Conservation (phyloP, 2,113 vertebrate species). For the Oryzias celebensis region DNA sequence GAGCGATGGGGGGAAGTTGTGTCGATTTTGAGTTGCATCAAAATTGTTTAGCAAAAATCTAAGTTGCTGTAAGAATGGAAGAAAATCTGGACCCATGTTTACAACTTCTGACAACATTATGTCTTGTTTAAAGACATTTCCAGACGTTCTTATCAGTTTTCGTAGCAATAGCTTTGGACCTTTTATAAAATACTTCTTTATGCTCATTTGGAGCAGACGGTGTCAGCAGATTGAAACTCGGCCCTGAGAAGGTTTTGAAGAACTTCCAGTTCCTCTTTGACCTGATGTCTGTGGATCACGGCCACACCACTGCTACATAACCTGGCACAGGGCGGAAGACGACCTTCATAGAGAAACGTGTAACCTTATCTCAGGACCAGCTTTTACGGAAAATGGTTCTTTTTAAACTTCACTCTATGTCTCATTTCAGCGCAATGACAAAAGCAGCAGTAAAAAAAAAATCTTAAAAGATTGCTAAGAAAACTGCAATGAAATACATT, state of each 20-base stretch:
- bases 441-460: too few species aligned
- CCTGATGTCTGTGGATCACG: constrained; percentile 45
- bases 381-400: constrained; percentile 48
- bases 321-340: neutral
- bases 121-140: too few species aligned
- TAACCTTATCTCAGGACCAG: constrained; percentile 24
- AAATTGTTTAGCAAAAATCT: neutral
- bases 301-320: constrained; percentile 14
- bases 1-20: neutral
- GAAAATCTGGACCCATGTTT: too few species aligned
- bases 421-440: too few species aligned
- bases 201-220: constrained; percentile 17
- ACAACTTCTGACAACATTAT: too few species aligned
- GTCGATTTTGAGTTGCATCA: neutral
- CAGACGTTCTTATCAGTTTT: neutral
- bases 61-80: too few species aligned
- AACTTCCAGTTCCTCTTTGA: constrained; percentile 58
- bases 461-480: too few species aligned
- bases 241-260: constrained; percentile 49
- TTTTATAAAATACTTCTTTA: neutral
- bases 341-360: constrained; percentile 55
- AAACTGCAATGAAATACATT: too few species aligned
- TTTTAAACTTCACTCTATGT: neutral
- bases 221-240: constrained; percentile 34
- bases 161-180: neutral